These are phyloP conservation scores for Lampris megalopsis DNA, from an alignment of 2,113 vertebrate genomes.

Conservation along the genomic window DNA sequence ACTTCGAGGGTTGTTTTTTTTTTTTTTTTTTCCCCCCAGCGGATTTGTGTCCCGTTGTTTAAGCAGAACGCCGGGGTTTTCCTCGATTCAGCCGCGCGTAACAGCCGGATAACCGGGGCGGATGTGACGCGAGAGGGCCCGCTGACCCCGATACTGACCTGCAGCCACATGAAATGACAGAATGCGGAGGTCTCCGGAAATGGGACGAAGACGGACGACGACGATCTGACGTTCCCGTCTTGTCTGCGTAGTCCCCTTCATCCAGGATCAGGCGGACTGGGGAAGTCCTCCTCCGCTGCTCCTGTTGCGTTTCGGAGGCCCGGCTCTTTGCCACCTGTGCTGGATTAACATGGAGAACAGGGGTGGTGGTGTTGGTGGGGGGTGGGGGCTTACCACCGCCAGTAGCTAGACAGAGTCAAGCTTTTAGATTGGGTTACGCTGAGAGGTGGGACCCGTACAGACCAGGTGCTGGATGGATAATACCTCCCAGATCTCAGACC, in stretches of 20 bases:
- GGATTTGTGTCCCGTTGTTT: constrained; percentile 47
- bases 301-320: constrained; percentile 49
- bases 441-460: constrained; percentile 80
- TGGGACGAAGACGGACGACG: background rate
- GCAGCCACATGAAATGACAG: constrained; percentile 2
- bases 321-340: constrained; percentile 91
- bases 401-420: constrained; percentile 90
- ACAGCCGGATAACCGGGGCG: too few relatives aligned
- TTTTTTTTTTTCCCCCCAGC: too few relatives aligned
- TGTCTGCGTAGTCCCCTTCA: background rate
- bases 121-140: background rate
- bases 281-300: constrained; percentile 5
- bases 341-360: constrained; percentile 86
- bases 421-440: constrained; percentile 92
- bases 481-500: constrained; percentile 76
- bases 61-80: too few relatives aligned
- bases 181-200: background rate
- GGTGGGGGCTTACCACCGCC: constrained; percentile 85
- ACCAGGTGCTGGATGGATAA: constrained; percentile 93
- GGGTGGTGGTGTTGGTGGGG: background rate
- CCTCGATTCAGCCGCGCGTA: too few relatives aligned
- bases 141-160: background rate
- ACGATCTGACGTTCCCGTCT: background rate
- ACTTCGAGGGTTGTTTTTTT: constrained; percentile 62
- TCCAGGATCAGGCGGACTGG: too few relatives aligned